These are phyloP conservation scores for Galerucella nymphaeae DNA, from an alignment of 2,888 invertebrate species.

Conservation along the genomic window DNA sequence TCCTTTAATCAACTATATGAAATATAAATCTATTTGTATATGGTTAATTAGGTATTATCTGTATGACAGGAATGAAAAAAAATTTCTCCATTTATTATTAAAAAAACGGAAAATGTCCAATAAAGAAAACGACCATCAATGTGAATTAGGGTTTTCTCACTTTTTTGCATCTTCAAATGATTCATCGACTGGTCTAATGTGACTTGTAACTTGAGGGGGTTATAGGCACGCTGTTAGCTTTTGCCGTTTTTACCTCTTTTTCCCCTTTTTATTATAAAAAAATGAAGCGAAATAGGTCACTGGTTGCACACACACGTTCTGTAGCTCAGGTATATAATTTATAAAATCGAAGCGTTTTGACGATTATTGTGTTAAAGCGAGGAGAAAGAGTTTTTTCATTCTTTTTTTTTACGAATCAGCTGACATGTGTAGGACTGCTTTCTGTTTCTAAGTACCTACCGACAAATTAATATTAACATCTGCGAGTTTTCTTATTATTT, in stretches of 20 bases:
- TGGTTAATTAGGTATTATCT: too few relatives aligned
- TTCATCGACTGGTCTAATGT: constrained; percentile 14
- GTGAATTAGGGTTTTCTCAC: background rate
- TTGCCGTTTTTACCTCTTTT: constrained; percentile 48
- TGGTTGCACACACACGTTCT: constrained; percentile 45
- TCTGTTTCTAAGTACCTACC: constrained; percentile 16
- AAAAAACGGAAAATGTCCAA: too few relatives aligned
- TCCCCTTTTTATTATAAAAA: constrained; percentile 46
- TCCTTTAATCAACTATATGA: too few relatives aligned
- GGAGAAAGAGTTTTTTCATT: constrained; percentile 25
- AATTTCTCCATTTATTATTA: too few relatives aligned
- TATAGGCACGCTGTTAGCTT: constrained; percentile 40
- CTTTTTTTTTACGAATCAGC: constrained; percentile 29
- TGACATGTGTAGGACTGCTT: constrained; percentile 30
- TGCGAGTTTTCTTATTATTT: constrained; percentile 24
- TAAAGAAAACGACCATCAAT: too few relatives aligned
- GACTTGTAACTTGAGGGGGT: constrained; percentile 42
- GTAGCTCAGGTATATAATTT: constrained; percentile 44
- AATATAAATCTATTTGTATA: too few relatives aligned
- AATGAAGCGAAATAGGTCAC: constrained; percentile 48
- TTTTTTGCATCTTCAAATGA: background rate
- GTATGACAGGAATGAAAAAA: too few relatives aligned
- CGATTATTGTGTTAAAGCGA: constrained; percentile 32
- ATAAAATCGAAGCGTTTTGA: constrained; percentile 38
- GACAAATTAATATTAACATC: constrained; percentile 29